Base-by-base conservation (phyloP, 92 coral and sea anemone genomes). In the Galaxea fascicularis region DNA sequence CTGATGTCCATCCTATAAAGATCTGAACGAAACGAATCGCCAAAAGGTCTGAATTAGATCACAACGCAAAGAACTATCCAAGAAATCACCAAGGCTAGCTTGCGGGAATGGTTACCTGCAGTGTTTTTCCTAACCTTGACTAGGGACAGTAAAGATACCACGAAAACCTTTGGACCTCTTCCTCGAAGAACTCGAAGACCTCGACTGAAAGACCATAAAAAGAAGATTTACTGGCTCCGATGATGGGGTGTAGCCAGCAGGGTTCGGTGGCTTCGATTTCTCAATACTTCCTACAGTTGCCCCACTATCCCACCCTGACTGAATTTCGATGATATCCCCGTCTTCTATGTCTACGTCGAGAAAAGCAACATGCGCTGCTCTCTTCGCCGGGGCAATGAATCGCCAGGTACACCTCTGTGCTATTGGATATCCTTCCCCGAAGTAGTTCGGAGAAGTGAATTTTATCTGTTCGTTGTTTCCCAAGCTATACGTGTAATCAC, bases 331-430 rank as follows among this genome's bases (percentile, higher is more conserved):
- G 8, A 0, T 8, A 26, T 81, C 85, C 9, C 15, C 85, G 20
- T 25, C 39, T 56, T 56, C 54, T 0, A 81, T 15, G 2, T 14
- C 18, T 15, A 71, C 26, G 11, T 81, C 85, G 10, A 54, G 57
- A 70, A 81, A 69, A 15, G 0, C 16, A 20, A 81, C 25, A 8
- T 30, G 53, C 4, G 71, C 25, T 3, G 0, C 25, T 4, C 24
- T 44, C 22, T 26, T 44, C 59, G 30, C 27, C 7, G 69, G 77
- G 21, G 14, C 85, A 17, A 71, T 67, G 53, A 81, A 71, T 69
- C 85, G 85, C 85, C 85, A 81, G 22, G 31, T 35, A 69, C 85
- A 81, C 7, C 14, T 81, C 78, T 81, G 85, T 15, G 18, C 52
- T 22, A 21, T 24, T 10, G 85, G 85, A 18, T 49, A 81, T 31